Base-by-base conservation (phyloP, 2,113 vertebrate genomes). In the Tetrax tetrax region DNA sequence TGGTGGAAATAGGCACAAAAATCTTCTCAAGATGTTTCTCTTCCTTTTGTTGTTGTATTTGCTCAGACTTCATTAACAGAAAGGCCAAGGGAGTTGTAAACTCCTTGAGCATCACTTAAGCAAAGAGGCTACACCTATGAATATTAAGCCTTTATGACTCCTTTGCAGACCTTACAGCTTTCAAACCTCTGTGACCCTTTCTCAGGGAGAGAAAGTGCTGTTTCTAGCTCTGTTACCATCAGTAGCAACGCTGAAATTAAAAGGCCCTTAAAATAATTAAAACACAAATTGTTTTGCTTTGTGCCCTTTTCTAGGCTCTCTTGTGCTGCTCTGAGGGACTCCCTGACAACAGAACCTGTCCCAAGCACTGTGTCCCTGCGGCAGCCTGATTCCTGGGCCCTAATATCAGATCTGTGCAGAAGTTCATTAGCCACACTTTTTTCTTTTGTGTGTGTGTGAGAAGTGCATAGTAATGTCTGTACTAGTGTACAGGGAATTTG, bases 21-120 rank as follows among this genome's bases (percentile, higher is more conserved):
- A 69, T 64, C 50, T 47, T 70, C 85, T 84, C 14, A 4, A 75
- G 68, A 72, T 88, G 56, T 41, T 93, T 9, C 41, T 84, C 31
- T 90, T 57, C 37, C 35, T 91, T 92, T 83, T 83, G 48, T 57
- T 86, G 61, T 75, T 18, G 1, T 75, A 11, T 63, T 13, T 87
- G 45, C 59, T 89, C 83, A 43, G 81, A 71, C n/a, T 90, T 86
- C 21, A 27, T 48, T 86, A 93, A 19, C 8, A 35, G 79, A 91
- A 94, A 81, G 41, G 64, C 82, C 85, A n/a, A 74, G n/a, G 66
- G 91, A 79, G 43, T 14, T 86, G 31, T 75, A 85, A 95, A 87
- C 54, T 61, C 54, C 71, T 82, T 50, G 74, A 90, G 78, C 20
- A 25, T 63, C 66, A 12, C 63, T 96, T 81, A 53, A n/a, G n/a